Base-by-base conservation (phyloP, 2,888 invertebrate species). In the Leucoptera coffeella region DNA sequence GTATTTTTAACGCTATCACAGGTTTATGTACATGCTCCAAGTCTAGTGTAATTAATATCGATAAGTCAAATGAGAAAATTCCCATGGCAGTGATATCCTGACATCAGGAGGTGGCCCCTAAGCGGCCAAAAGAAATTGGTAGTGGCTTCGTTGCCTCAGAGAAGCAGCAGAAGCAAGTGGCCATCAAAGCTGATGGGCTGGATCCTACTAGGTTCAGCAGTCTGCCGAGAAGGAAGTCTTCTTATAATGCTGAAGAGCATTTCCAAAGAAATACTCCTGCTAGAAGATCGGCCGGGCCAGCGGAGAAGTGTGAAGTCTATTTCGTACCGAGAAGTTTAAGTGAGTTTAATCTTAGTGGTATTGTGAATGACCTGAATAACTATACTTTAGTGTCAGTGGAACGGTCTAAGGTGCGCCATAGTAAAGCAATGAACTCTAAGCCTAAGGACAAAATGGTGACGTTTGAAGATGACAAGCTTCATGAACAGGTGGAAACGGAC, bases 311-410 rank as follows among this genome's bases (percentile, higher is more conserved):
- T 34, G 69, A 85, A 30, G 88, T 88, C 48, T 88, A 88, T 52
- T 88, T 87, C 50, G 86, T 88, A 33, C 88, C 88, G 32, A 73
- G 88, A 30, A 86, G 86, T 53, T 75, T 87, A 30, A 87, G 87
- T 55, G 88, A 87, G 49, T 88, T 88, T 45, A 85, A 88, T 49
- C 53, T 88, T 30, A 80, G 84, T 20, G 75, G 80, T 6, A 69
- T 75, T 26, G 77, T 80, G 41, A 35, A 33, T 34, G 32, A 41
- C 20, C 32, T 52, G 29, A n/a, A n/a, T n/a, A n/a, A n/a, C n/a
- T 45, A 40, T 32, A 47, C 50, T 12, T 38, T 49, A 22, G 33
- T 41, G 23, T 23, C 37, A 29, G 30, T 24, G 8, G 21, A 10
- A 37, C 34, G 15, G 30, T 30, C 30, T 29, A 42, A 38, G 34